Evolutionary conservation across 2,888 invertebrate species (phyloP).

Genomic region (Lochmaea crataegi): DNA sequence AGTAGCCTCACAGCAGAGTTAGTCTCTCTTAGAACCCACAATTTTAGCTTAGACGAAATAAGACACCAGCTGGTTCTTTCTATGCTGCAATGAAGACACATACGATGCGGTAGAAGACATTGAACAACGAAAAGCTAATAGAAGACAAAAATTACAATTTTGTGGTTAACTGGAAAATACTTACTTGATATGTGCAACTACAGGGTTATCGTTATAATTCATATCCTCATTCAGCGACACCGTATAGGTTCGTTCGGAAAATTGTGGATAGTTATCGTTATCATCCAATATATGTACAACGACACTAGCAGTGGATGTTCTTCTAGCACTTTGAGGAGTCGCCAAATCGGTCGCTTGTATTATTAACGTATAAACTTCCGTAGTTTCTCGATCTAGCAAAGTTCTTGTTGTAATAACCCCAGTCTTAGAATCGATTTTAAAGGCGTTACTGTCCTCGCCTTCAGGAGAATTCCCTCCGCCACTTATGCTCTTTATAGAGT

Average conservation of each 20-base stretch:
- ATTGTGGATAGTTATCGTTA: slow-evolving; percentile 94
- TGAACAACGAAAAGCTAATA: no score
- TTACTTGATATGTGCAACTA: slow-evolving; percentile 80
- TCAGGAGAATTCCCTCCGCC: slow-evolving; percentile 71
- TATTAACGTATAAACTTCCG: slow-evolving; percentile 84
- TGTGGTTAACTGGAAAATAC: slow-evolving; percentile 33
- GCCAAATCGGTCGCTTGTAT: slow-evolving; percentile 90
- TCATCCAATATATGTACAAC: slow-evolving; percentile 87
- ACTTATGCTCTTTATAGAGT: slow-evolving; percentile 79
- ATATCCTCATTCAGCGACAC: slow-evolving; percentile 90
- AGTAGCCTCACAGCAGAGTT: no score
- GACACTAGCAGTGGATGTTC: slow-evolving; percentile 84
- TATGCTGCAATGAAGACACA: no score
- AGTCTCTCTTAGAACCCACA: no score
- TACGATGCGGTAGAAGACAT: no score
- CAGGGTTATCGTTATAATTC: slow-evolving; percentile 84
- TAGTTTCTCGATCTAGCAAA: slow-evolving; percentile 87
- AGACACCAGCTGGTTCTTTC: no score
- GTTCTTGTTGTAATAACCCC: slow-evolving; percentile 88
- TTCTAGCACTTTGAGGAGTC: slow-evolving; percentile 79
- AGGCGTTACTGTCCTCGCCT: slow-evolving; percentile 80
- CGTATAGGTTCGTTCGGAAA: slow-evolving; percentile 89
- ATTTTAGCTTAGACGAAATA: no score
- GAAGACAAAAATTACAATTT: no score
- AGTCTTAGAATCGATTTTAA: slow-evolving; percentile 85